Conservation (phyloP, 2,113 vertebrate species). For the Tympanuchus pallidicinctus region DNA sequence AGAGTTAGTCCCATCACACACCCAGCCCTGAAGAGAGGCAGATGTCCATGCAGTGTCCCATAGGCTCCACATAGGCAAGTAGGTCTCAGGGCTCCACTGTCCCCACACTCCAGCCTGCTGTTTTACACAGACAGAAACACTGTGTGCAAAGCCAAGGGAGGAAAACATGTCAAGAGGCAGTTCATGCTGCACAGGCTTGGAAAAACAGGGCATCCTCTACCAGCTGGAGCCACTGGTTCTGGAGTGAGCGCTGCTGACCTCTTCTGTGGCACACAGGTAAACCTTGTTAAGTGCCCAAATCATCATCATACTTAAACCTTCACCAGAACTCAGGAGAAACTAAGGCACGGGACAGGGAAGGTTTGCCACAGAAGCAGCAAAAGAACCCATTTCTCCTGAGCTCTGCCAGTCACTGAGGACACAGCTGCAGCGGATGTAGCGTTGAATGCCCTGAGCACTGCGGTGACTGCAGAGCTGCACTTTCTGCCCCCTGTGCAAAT, state of each 20-base stretch:
- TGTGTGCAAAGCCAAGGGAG: not conserved
- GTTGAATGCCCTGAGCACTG: rapidly evolving
- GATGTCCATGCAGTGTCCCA: not conserved
- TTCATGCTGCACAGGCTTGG: not conserved
- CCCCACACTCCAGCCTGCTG: not conserved
- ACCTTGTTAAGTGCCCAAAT: not conserved
- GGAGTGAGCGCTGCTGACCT: not conserved
- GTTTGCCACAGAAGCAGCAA: not conserved
- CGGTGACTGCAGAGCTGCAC: not conserved
- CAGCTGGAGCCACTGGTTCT: not conserved
- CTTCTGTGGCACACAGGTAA: not conserved
- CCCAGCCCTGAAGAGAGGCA: not conserved
- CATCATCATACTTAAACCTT: not conserved
- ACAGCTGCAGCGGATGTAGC: not conserved
- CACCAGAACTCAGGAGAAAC: not conserved
- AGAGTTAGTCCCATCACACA: not conserved
- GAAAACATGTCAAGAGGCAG: not conserved
- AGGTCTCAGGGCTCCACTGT: not conserved
- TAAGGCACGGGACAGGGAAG: rapidly evolving
- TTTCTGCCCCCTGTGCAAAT: not conserved
- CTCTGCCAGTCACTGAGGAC: not conserved
- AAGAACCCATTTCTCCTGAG: not conserved
- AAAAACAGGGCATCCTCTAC: not conserved
- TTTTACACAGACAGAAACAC: not conserved
- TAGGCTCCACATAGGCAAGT: not conserved